These are phyloP conservation scores for Euura saliciscinereae DNA, from an alignment of 1,140 invertebrate genomes.

Conservation along the genomic window DNA sequence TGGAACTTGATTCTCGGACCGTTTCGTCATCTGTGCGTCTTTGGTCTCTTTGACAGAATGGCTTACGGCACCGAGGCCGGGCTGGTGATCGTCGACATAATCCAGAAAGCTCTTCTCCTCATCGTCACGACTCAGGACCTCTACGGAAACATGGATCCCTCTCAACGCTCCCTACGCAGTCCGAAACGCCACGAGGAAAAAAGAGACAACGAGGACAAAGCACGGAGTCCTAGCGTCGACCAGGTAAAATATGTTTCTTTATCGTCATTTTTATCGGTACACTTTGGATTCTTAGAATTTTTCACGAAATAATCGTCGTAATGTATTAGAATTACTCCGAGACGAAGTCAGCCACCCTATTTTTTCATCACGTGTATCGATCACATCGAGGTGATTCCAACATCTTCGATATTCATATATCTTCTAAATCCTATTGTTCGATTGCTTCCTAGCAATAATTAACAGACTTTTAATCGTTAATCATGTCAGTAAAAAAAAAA, in stretches of 20 bases:
- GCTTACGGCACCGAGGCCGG: slow-evolving; percentile 96
- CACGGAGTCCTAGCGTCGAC: slow-evolving; percentile 87
- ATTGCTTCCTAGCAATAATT: too few relatives aligned
- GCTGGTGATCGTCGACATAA: slow-evolving; percentile 91
- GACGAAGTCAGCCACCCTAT: not conserved
- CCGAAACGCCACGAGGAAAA: slow-evolving; percentile 71
- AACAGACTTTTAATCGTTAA: too few relatives aligned
- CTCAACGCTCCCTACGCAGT: slow-evolving; percentile 82
- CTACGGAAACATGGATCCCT: slow-evolving; percentile 88
- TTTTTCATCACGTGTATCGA: not conserved
- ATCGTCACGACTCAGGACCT: slow-evolving; percentile 86
- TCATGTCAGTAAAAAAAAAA: too few relatives aligned
- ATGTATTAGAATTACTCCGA: too few relatives aligned
- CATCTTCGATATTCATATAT: too few relatives aligned
- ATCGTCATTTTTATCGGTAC: too few relatives aligned
- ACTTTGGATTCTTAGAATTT: too few relatives aligned
- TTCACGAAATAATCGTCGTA: too few relatives aligned
- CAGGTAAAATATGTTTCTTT: slow-evolving; percentile 70
- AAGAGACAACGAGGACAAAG: slow-evolving; percentile 70
- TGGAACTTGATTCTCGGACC: slow-evolving; percentile 30
- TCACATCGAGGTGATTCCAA: too few relatives aligned
- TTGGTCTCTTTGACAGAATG: slow-evolving; percentile 69
- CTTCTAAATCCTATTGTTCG: too few relatives aligned
- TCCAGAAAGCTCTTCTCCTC: slow-evolving; percentile 88
- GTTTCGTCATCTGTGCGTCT: slow-evolving; percentile 22